Evolutionary conservation across 2,113 vertebrate species (phyloP), one percentile per base, ranked within the genome.

Genomic region (Embiotoca jacksoni): DNA sequence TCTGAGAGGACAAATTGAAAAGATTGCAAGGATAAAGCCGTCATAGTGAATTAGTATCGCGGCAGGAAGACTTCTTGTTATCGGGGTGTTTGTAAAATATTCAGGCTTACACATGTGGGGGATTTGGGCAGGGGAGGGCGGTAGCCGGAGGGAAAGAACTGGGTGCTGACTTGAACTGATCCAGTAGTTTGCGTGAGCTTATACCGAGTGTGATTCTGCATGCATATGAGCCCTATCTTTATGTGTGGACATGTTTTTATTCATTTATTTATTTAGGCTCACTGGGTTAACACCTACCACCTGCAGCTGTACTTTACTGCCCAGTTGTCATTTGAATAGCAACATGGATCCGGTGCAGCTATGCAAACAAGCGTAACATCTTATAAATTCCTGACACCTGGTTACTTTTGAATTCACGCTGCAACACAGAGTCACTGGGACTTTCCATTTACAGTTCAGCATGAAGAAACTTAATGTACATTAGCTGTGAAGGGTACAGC

Each of bases 21-120:
- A 93, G 87, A 93, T 93, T 91, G 85, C 71, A n/a, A 74, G 90
- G 90, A 92, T 94, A 91, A 93, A 92, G 78, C 81, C 67, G 79
- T 90, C 92, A 79, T 68, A 63, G 75, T 69, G 87, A 90, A 91
- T 94, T 91, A 90, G 88, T 39, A 69, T 92, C 65, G 74, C 44
- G 32, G 82, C 68, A 72, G 85, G 81, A 83, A 54, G 83, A 85
- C 81, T 70, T 78, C 72, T 84, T 83, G 83, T 91, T 86, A 90
- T 91, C 81, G 3, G 83, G 69, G 53, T 74, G 72, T 89, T 87
- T 89, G 81, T 92, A 80, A 87, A 88, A 93, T 88, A 93, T 88
- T 85, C 81, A 85, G 74, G 72, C 75, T 75, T 79, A 79, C 80
- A 65, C 58, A 23, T 73, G 75, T 44, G 52, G 49, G 49, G 30